Percentiles rank a stretch among this genome's conserved stretches.
phyloP scores from a whole-genome alignment of 2,888 invertebrate genomes.

The Drosophila mimetica region DNA sequence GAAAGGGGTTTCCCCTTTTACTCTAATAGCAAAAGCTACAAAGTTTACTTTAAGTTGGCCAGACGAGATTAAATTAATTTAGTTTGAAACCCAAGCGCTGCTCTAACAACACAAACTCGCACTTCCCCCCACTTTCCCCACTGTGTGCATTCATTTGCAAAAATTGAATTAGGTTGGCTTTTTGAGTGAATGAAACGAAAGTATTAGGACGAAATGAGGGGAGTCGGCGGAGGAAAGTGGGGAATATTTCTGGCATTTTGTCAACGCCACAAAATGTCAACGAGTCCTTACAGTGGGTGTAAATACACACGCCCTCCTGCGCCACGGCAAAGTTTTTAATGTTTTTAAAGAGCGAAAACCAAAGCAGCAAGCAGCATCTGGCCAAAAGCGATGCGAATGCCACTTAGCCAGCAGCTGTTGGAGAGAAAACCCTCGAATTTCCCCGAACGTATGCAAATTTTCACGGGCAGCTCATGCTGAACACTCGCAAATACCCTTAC shows the following conservation, averaged over 20 bases:
- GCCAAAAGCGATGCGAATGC: slow-evolving; percentile 25
- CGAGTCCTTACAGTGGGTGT: slow-evolving; percentile 45
- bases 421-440: slow-evolving; percentile 46
- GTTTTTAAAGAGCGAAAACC: slow-evolving; percentile 34
- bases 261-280: slow-evolving; percentile 52
- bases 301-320: slow-evolving; percentile 18
- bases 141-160: slow-evolving; percentile 61
- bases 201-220: slow-evolving; percentile 41
- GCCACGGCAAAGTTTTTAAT: slow-evolving; percentile 59
- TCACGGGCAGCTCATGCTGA: slow-evolving; percentile 52
- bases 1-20: neutral
- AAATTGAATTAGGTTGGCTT: slow-evolving; percentile 72
- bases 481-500: slow-evolving; percentile 25
- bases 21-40: slow-evolving; percentile 4
- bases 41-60: slow-evolving; percentile 23
- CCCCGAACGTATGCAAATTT: slow-evolving; percentile 73
- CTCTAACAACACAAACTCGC: slow-evolving; percentile 12
- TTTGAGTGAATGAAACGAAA: slow-evolving; percentile 48
- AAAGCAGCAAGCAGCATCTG: slow-evolving; percentile 22
- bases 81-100: slow-evolving; percentile 44
- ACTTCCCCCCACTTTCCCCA: neutral
- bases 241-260: slow-evolving; percentile 53
- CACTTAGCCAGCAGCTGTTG: slow-evolving; percentile 67
- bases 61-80: slow-evolving; percentile 38
- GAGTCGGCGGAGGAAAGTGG: slow-evolving; percentile 6